Percentiles rank a stretch among this genome's conserved stretches.
Evolutionary conservation across 2,888 invertebrate species (phyloP).

Genomic region (Netelia inedita): DNA sequence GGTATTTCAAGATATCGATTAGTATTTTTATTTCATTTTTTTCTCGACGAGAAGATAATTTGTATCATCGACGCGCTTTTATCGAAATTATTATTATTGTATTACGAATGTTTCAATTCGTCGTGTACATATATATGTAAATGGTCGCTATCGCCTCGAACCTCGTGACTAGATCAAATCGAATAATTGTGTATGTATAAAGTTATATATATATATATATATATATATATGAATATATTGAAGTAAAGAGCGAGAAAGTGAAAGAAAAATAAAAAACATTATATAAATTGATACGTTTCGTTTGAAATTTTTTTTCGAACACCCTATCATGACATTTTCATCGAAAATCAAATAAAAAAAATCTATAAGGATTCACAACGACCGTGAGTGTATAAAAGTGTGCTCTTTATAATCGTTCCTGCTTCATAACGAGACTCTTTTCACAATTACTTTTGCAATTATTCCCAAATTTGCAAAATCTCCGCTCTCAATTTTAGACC

Average conservation of each 20-base stretch:
- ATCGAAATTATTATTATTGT: neutral
- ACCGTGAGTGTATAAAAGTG: no score
- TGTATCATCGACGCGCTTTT: constrained; percentile 29
- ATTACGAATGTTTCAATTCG: neutral
- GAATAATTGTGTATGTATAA: constrained; percentile 48
- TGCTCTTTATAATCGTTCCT: no score
- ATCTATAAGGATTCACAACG: no score
- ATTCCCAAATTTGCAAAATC: no score
- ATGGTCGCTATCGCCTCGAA: constrained; percentile 28
- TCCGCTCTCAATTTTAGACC: no score
- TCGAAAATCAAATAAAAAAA: neutral
- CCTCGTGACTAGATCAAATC: constrained; percentile 59
- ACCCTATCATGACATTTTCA: neutral
- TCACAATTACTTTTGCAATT: no score
- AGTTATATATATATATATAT: constrained; percentile 58
- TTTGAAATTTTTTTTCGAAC: neutral
- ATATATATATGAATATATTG: constrained; percentile 54
- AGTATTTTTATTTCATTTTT: constrained; percentile 11
- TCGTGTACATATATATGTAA: constrained; percentile 17
- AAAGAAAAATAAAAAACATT: constrained; percentile 54
- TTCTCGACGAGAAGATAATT: constrained; percentile 5
- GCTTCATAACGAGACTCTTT: no score
- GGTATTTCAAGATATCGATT: constrained; percentile 8
- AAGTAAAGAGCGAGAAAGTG: constrained; percentile 47
- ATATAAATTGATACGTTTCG: constrained; percentile 36